phyloP scores from a whole-genome alignment of 2,797 vertebrate species.

The Pygocentrus nattereri region DNA sequence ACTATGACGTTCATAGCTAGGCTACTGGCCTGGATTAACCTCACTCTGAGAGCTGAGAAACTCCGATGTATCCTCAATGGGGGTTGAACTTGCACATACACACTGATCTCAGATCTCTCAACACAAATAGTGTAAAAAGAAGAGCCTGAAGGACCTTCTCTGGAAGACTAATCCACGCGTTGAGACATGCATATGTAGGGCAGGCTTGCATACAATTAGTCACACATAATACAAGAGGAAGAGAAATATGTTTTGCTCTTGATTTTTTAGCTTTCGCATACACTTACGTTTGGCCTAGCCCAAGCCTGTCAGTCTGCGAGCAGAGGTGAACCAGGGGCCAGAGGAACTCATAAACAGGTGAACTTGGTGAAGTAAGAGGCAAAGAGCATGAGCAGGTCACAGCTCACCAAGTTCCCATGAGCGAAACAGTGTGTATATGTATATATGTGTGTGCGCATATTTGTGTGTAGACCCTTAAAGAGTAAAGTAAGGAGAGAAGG shows the following conservation, averaged over 20 bases:
- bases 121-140: constrained; percentile 12
- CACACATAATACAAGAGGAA: background rate
- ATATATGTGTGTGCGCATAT: background rate
- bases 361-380: constrained; percentile 38
- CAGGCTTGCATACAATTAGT: constrained; percentile 25
- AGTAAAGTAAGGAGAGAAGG: constrained; percentile 26
- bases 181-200: constrained; percentile 15
- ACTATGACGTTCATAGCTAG: constrained; percentile 62
- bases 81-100: constrained; percentile 18
- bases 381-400: constrained; percentile 49
- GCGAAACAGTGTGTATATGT: constrained; percentile 2
- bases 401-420: constrained; percentile 39
- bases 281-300: background rate
- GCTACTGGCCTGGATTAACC: constrained; percentile 67
- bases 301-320: constrained; percentile 15
- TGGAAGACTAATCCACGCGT: constrained; percentile 1
- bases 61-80: constrained; percentile 25
- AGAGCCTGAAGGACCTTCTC: constrained; percentile 6
- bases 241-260: constrained; percentile 15
- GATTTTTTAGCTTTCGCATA: constrained; percentile 16
- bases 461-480: background rate
- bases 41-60: constrained; percentile 5
- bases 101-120: constrained; percentile 20
- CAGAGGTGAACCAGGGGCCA: constrained; percentile 41
- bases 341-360: constrained; percentile 49